Evolutionary conservation across 2,113 vertebrate genomes (phyloP).

Genomic region (Rousettus leschenaultii): DNA sequence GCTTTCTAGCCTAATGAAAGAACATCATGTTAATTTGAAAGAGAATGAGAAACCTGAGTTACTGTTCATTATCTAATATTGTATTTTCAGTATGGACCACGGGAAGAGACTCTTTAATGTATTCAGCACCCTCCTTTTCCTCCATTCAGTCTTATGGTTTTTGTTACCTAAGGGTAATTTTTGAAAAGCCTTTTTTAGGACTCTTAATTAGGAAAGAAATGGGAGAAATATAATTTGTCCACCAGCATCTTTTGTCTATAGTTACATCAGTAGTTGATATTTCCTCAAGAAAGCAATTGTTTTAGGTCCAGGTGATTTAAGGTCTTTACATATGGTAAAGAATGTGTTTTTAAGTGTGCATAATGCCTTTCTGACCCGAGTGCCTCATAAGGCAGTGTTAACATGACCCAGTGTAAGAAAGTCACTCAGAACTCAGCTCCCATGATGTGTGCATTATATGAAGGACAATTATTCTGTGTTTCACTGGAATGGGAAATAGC

Average conservation of each 20-base stretch:
- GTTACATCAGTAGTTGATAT: conserved; percentile 27
- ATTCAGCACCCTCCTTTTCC: conserved; percentile 59
- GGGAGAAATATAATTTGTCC: conserved; percentile 37
- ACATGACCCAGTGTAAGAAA: neutral
- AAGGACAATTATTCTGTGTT: conserved; percentile 40
- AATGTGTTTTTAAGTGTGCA: neutral
- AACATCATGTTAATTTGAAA: conserved; percentile 71
- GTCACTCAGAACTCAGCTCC: neutral
- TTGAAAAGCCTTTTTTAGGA: conserved; percentile 69
- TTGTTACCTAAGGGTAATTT: conserved; percentile 69
- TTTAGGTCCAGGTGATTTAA: conserved; percentile 73
- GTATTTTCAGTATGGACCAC: neutral
- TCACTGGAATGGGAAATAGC: neutral
- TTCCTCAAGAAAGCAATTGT: conserved; percentile 67
- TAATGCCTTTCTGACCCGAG: neutral
- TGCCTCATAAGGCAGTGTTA: neutral
- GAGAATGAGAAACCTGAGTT: conserved; percentile 68
- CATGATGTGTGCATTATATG: neutral
- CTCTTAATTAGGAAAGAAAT: conserved; percentile 65
- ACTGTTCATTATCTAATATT: conserved; percentile 65
- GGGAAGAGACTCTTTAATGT: conserved; percentile 55
- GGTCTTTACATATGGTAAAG: conserved; percentile 36
- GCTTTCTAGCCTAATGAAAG: conserved; percentile 62
- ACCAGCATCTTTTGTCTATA: conserved; percentile 55
- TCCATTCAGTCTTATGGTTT: conserved; percentile 40